Evolutionary conservation across 2,888 invertebrate genomes (phyloP).

Genomic region (Cryptus viduatorius): DNA sequence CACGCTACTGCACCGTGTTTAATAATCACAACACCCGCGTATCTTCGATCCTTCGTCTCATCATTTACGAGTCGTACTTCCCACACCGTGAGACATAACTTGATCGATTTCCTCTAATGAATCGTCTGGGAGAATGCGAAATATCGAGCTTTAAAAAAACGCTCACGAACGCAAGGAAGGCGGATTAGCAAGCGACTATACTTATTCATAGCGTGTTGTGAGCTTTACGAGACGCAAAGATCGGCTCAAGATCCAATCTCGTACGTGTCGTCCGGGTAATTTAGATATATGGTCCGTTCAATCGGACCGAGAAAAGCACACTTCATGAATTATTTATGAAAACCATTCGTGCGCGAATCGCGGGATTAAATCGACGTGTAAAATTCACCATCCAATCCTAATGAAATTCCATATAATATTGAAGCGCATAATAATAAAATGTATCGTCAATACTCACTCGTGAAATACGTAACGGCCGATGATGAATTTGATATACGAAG

Average conservation of each 20-base stretch:
- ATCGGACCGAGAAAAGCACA: slow-evolving; percentile 16
- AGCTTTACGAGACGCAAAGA: slow-evolving; percentile 7
- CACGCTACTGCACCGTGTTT: background rate
- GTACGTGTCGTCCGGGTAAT: slow-evolving; percentile 10
- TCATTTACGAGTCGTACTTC: background rate
- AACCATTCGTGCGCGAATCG: background rate
- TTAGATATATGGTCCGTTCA: background rate
- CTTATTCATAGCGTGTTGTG: slow-evolving; percentile 11
- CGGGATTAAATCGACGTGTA: slow-evolving; percentile 28
- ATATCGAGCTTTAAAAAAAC: background rate
- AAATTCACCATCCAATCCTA: slow-evolving; percentile 1
- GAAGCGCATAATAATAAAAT: background rate
- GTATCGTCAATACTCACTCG: background rate
- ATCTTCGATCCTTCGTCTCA: background rate
- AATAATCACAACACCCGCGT: background rate
- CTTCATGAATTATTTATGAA: slow-evolving; percentile 43
- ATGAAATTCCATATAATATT: slow-evolving; percentile 37
- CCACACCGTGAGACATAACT: background rate
- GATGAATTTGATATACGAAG: background rate
- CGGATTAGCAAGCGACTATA: background rate
- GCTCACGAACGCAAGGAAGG: background rate
- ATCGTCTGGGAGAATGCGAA: slow-evolving; percentile 4
- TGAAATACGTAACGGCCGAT: background rate
- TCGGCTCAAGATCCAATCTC: slow-evolving; percentile 20
- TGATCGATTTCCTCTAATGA: background rate